These are phyloP conservation scores for Meteorus sp. DNA, from an alignment of 1,140 invertebrate genomes.

Conservation along the genomic window DNA sequence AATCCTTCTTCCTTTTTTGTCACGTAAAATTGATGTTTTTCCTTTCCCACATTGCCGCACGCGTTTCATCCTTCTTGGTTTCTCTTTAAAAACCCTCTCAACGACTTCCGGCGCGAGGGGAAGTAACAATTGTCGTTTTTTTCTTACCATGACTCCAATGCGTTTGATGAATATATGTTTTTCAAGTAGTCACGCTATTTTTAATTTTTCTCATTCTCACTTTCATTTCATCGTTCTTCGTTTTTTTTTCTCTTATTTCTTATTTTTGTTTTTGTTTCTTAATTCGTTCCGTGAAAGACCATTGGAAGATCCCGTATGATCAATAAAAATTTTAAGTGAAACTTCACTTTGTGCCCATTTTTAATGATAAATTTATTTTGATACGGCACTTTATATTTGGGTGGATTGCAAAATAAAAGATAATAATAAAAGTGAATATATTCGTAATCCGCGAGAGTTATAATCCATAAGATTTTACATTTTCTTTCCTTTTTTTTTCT, in stretches of 20 bases:
- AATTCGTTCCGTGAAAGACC: no score
- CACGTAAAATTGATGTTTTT: background rate
- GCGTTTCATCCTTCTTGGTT: background rate
- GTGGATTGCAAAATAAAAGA: background rate
- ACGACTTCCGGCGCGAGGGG: background rate
- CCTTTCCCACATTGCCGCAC: background rate
- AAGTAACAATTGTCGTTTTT: background rate
- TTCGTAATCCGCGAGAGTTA: constrained; percentile 10
- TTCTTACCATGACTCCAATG: background rate
- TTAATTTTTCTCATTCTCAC: no score
- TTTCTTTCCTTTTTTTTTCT: background rate
- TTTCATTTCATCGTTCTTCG: no score
- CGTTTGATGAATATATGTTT: background rate
- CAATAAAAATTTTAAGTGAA: background rate
- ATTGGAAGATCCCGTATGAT: background rate
- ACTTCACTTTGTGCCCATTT: constrained; percentile 1
- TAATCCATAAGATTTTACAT: background rate
- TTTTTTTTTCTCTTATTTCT: background rate
- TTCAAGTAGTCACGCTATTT: background rate
- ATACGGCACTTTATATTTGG: background rate
- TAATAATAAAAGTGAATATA: no score
- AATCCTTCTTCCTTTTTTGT: background rate
- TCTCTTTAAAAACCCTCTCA: background rate
- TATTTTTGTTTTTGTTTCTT: no score
- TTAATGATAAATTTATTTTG: background rate